Base-by-base conservation (phyloP, 1,140 invertebrate species). In the Drosophila kepulauana region DNA sequence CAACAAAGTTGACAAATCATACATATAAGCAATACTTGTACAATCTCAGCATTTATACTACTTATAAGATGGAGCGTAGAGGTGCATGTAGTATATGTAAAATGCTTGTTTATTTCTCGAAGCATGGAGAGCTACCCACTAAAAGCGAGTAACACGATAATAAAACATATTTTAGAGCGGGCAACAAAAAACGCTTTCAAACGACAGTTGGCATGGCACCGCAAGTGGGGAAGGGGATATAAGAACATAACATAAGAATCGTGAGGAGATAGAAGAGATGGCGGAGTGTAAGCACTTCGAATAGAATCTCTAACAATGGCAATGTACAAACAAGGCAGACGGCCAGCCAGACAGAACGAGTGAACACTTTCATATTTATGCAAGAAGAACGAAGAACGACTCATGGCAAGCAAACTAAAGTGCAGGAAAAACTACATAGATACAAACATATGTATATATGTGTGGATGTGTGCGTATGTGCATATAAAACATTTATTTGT, bases 131-230 rank as follows among this genome's bases (percentile, higher is more conserved):
- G 56, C 52, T 56, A 70, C 48, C 65, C 59, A 86, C 79, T 82
- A 86, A 79, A 87, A 82, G 76, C 84, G 79, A 86, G 76, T 87
- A 79, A 86, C 82, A 86, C 72, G 84, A 88, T 86, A 86, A 86
- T 86, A 86, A 86, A 86, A 86, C 84, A 86, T 88, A 86, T 86
- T 88, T 88, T 82, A 77, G 79, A 86, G 84, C 64, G 54, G 75
- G 56, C 75, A 78, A 67, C 70, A 70, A 74, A 79, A 87, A 87
- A 79, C 78, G 79, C 71, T 82, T 66, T 82, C 79, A 81, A 70
- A 59, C 61, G 72, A 79, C 71, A 74, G 82, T 86, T 85, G 75
- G 70, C 82, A 78, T 66, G 75, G 70, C 82, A 85, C 75, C 79
- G 56, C n/a, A 45, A 48, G 46, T 33, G 77, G 8, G 2, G 10